Evolutionary conservation across 2,888 invertebrate genomes (phyloP), one percentile per base, ranked within the genome.

Genomic region (Marronus borbonicus): DNA sequence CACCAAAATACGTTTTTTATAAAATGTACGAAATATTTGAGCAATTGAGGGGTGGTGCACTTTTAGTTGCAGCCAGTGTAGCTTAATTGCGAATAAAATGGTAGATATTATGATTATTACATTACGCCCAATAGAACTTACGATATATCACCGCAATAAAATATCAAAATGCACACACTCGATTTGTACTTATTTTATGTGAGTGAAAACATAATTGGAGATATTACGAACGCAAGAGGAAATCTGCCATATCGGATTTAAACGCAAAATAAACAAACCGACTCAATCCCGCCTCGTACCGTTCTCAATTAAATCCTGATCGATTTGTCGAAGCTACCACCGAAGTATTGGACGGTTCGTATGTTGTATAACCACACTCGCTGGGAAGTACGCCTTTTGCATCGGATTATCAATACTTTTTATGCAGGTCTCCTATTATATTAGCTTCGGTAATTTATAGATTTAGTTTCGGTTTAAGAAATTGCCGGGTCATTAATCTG

Each of bases 401-500:
- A 74, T 79, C 75, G 76, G 77, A 79, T 77, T 74, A 79, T 68
- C 79, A 77, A 79, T 77, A 65, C 75, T 78, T 77, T 79, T 78
- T 77, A 79, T 70, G 77, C 75, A 74, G 75, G 70, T 77, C 64
- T 55, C 75, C 76, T 76, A 76, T 76, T 78, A 76, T 75, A 78
- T 80, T 80, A 80, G 76, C 78, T 65, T 72, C 64, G 66, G 78
- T 79, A 81, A 81, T 81, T 81, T 81, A 81, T 81, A 77, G 81
- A 78, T 81, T 81, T 80, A 81, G 81, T 81, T 81, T 76, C 69
- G 78, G 78, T 80, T 81, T 81, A 81, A 81, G 81, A 81, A 81
- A 81, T 79, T 78, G 76, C 69, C 77, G 78, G 78, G 80, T 80
- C 80, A 80, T 81, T 81, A 81, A 81, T 81, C 80, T 80, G 75